Percentiles rank a stretch among this genome's conserved stretches.
Conservation (phyloP, 2,113 vertebrate species). For the Eurypyga helias region DNA sequence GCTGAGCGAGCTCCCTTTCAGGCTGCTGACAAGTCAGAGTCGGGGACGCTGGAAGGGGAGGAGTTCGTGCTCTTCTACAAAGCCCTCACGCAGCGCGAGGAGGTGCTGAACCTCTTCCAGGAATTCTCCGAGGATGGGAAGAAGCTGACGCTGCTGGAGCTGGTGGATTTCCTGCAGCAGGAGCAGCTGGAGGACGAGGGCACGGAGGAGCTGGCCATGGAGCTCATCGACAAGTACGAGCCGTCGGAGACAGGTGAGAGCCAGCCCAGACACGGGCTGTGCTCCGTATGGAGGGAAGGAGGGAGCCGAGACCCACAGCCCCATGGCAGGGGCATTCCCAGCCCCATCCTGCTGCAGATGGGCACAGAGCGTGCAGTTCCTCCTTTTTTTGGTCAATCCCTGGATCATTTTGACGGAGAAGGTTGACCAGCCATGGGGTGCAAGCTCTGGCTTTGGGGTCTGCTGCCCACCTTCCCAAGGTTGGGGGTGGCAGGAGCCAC, state of each 20-base stretch:
- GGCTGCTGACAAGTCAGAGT: conserved; percentile 87
- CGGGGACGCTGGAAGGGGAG: conserved; percentile 85
- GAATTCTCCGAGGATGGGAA: conserved; percentile 88
- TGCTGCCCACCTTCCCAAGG: background rate
- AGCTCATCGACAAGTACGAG: conserved; percentile 86
- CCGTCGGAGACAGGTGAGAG: conserved; percentile 87
- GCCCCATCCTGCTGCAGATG: background rate
- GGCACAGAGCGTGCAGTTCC: background rate
- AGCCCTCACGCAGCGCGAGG: conserved; percentile 88
- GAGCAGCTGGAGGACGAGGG: conserved; percentile 84
- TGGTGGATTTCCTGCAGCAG: conserved; percentile 85
- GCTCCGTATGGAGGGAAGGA: background rate
- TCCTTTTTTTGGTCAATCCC: background rate
- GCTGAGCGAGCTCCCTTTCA: conserved; percentile 59
- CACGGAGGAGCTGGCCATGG: conserved; percentile 79
- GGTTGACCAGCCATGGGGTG: background rate
- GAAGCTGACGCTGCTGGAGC: conserved; percentile 86
- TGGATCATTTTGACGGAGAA: background rate
- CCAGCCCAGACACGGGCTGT: background rate
- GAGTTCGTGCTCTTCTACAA: conserved; percentile 96
- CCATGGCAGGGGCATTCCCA: background rate
- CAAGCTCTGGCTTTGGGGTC: background rate
- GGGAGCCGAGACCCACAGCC: background rate
- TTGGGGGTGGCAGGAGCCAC: background rate
- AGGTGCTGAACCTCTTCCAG: conserved; percentile 88